Percentiles rank a stretch among this genome's conserved stretches.
Conservation (phyloP, 2,888 invertebrate species). For the Cosmorhoe ocellata region DNA sequence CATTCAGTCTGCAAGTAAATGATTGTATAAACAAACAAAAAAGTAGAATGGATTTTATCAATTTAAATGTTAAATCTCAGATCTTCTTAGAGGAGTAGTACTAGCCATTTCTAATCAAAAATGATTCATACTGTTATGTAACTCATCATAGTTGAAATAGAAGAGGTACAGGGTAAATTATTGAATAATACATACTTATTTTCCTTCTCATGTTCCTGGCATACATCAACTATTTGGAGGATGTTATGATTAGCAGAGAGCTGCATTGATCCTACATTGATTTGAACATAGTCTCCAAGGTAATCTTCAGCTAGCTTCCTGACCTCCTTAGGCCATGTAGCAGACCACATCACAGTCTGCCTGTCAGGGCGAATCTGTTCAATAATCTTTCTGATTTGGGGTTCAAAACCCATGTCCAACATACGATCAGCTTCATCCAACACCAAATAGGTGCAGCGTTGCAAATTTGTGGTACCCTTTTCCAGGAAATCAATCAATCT, state of each 20-base stretch:
- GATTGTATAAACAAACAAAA: not conserved
- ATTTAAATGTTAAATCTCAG: constrained; percentile 49
- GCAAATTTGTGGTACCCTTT: constrained; percentile 87
- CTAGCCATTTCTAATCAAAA: constrained; percentile 59
- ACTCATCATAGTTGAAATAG: constrained; percentile 47
- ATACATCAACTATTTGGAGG: constrained; percentile 92
- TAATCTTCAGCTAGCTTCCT: constrained; percentile 95
- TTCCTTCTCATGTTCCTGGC: constrained; percentile 93
- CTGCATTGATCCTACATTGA: constrained; percentile 94
- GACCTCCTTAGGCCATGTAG: constrained; percentile 99
- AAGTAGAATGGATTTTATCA: not conserved
- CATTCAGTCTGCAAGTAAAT: constrained; percentile 83
- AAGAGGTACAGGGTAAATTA: not conserved
- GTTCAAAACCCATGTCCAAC: constrained; percentile 99
- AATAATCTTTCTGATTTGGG: constrained; percentile 96
- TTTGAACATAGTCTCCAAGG: constrained; percentile 93
- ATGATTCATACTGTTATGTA: constrained; percentile 43
- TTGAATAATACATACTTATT: constrained; percentile 67
- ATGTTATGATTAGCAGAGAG: constrained; percentile 96
- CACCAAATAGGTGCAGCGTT: constrained; percentile 91
- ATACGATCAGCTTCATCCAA: constrained; percentile 96
- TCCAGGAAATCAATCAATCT: constrained; percentile 93
- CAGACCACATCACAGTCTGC: constrained; percentile 99
- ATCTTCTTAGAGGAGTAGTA: constrained; percentile 79
- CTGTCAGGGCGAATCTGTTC: constrained; percentile 96